Conservation (phyloP, 2,797 vertebrate species). For the Chelon labrosus region DNA sequence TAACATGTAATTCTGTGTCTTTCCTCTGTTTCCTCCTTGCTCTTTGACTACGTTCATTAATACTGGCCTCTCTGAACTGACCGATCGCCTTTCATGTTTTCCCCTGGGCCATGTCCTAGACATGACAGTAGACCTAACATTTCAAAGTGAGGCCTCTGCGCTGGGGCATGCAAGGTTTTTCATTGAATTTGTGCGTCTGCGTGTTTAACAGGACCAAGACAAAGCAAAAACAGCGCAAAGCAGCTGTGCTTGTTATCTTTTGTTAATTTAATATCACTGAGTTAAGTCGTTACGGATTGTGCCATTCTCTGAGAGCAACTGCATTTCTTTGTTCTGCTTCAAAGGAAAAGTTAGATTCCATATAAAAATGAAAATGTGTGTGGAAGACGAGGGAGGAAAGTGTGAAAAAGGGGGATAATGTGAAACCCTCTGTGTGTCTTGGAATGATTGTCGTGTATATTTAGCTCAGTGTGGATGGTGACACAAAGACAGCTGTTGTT, state of each 20-base stretch:
- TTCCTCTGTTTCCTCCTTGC: slow-evolving; percentile 67
- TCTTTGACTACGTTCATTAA: slow-evolving; percentile 78
- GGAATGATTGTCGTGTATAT: slow-evolving; percentile 78
- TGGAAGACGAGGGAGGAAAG: slow-evolving; percentile 6
- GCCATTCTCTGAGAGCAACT: background rate
- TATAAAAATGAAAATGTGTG: slow-evolving; percentile 19
- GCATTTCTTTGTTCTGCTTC: slow-evolving; percentile 3
- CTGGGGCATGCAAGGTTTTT: slow-evolving; percentile 34
- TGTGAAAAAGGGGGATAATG: slow-evolving; percentile 4
- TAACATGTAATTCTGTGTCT: slow-evolving; percentile 72
- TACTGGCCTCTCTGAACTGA: slow-evolving; percentile 61
- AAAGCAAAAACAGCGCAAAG: slow-evolving; percentile 57
- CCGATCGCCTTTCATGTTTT: slow-evolving; percentile 74
- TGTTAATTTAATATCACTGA: slow-evolving; percentile 37
- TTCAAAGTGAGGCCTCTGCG: slow-evolving; percentile 61
- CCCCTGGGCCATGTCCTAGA: slow-evolving; percentile 71
- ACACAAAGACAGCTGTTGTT: slow-evolving; percentile 84
- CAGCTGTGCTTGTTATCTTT: slow-evolving; percentile 64
- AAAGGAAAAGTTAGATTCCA: background rate
- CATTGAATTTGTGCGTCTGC: slow-evolving; percentile 55
- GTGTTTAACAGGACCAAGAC: slow-evolving; percentile 57
- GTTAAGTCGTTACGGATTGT: slow-evolving; percentile 12
- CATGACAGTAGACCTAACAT: slow-evolving; percentile 73
- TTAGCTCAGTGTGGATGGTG: slow-evolving; percentile 66
- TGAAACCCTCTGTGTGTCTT: slow-evolving; percentile 60